Percentiles rank a stretch among this genome's conserved stretches.
These are phyloP conservation scores for Varanus salvator DNA, from an alignment of 2,113 vertebrate genomes.

Conservation along the genomic window DNA sequence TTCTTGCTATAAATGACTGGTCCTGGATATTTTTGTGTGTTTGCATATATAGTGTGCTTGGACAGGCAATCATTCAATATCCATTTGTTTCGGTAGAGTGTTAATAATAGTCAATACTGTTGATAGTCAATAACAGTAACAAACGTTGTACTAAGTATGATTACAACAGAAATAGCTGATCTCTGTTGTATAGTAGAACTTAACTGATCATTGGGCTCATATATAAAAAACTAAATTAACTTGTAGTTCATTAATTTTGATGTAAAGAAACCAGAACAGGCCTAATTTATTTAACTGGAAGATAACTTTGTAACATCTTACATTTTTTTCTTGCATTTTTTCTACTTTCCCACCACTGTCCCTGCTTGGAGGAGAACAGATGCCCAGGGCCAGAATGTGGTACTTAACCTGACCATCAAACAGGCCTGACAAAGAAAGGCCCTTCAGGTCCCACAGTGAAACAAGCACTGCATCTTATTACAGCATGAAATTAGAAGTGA, in stretches of 20 bases:
- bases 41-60: neutral
- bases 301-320: neutral
- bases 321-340: conserved; percentile 23
- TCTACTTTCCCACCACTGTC: conserved; percentile 39
- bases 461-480: conserved; percentile 86
- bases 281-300: conserved; percentile 16
- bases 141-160: neutral
- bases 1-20: neutral
- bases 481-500: conserved; percentile 88
- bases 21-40: neutral
- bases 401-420: conserved; percentile 79
- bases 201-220: neutral
- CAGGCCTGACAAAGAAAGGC: conserved; percentile 80
- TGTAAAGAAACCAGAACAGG: conserved; percentile 45
- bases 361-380: conserved; percentile 75
- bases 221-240: neutral
- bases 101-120: neutral
- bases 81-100: neutral
- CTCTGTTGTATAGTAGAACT: neutral
- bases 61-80: neutral
- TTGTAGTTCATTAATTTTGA: conserved; percentile 33
- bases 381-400: conserved; percentile 77
- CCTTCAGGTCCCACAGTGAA: conserved; percentile 83
- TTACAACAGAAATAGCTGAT: neutral
- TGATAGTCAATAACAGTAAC: conserved; percentile 6